Conservation (phyloP, 2,113 vertebrate genomes). For the Bungarus multicinctus region DNA sequence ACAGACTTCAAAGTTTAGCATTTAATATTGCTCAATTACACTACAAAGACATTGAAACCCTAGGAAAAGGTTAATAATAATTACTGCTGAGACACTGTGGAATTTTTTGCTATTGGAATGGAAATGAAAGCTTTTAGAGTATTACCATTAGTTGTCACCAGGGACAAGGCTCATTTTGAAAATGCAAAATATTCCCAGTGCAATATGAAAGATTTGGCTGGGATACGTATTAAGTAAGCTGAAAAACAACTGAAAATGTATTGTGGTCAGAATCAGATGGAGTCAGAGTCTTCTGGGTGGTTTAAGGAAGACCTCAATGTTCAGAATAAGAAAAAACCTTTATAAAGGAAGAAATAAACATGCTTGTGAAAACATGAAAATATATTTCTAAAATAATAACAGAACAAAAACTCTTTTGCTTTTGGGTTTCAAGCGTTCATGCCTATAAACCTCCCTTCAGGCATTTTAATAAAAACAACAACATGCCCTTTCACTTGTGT, state of each 20-base stretch:
- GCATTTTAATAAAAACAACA: slow-evolving; percentile 3
- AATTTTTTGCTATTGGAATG: background rate
- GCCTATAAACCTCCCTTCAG: background rate
- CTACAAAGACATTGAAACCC: background rate
- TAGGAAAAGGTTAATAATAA: background rate
- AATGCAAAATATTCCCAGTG: background rate
- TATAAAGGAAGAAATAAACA: background rate
- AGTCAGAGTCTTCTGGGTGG: background rate
- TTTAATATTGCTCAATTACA: background rate
- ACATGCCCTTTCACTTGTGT: background rate
- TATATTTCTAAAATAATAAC: background rate
- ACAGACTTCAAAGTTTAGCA: background rate
- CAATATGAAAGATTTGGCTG: background rate
- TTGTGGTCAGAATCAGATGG: background rate
- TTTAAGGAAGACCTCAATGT: background rate
- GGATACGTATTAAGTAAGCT: background rate
- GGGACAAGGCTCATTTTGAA: background rate
- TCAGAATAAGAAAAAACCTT: background rate
- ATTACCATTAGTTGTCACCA: background rate
- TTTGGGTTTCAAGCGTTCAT: background rate
- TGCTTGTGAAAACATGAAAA: background rate
- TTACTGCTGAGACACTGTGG: background rate
- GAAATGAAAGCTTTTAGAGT: background rate
- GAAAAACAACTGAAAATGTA: background rate
- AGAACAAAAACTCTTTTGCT: background rate